Conservation (phyloP, 2,797 vertebrate genomes). For the Gastrophryne carolinensis region DNA sequence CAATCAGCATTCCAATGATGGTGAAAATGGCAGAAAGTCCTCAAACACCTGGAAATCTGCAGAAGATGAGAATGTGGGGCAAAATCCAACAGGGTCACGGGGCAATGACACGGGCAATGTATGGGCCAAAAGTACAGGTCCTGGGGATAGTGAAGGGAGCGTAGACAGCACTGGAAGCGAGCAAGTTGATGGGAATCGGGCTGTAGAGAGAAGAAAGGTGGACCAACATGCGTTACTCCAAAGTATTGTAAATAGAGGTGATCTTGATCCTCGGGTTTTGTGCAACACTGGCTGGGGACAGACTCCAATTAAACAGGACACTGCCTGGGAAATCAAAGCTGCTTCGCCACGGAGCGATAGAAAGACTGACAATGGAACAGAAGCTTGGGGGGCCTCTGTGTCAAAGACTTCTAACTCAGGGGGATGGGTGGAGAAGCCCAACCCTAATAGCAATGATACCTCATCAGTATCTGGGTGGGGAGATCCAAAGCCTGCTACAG, state of each 20-base stretch:
- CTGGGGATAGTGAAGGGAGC: conserved; percentile 83
- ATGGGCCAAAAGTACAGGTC: conserved; percentile 76
- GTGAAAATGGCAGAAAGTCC: conserved; percentile 79
- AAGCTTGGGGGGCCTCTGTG: conserved; percentile 81
- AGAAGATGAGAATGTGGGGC: conserved; percentile 83
- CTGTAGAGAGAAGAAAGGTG: conserved; percentile 73
- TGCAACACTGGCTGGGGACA: conserved; percentile 98
- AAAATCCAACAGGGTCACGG: conserved; percentile 75
- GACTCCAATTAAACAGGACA: conserved; percentile 94
- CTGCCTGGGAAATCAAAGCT: conserved; percentile 85
- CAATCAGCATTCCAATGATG: conserved; percentile 80
- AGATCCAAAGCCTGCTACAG: conserved; percentile 79
- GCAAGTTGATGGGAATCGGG: conserved; percentile 71
- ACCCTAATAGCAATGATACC: conserved; percentile 74
- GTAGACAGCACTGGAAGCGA: conserved; percentile 83
- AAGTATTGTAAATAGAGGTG: conserved; percentile 71
- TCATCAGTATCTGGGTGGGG: conserved; percentile 85
- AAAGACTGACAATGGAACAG: conserved; percentile 82
- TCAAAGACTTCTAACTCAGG: conserved; percentile 81
- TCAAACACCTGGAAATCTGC: conserved; percentile 90
- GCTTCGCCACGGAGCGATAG: conserved; percentile 73
- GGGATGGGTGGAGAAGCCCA: conserved; percentile 80
- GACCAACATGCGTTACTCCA: conserved; percentile 72
- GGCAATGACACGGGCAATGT: conserved; percentile 75
- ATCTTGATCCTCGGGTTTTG: conserved; percentile 92